Evolutionary conservation across 2,113 vertebrate genomes (phyloP).

Genomic region (Oostethus manadensis): DNA sequence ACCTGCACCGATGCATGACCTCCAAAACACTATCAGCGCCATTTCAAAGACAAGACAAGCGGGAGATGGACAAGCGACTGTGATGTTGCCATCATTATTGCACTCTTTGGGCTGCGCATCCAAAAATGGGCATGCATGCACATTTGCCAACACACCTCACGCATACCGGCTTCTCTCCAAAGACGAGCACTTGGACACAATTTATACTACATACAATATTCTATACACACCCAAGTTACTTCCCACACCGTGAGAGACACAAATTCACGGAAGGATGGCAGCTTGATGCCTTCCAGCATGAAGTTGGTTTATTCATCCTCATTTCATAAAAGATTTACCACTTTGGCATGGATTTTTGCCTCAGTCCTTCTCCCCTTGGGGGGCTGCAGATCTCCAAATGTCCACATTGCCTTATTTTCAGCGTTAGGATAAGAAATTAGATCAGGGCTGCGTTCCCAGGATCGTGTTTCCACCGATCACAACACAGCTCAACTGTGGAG

Average conservation of each 20-base stretch:
- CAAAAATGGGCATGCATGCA: too few relatives aligned
- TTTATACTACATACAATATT: too few relatives aligned
- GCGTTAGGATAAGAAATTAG: constrained; percentile 34
- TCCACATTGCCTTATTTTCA: constrained; percentile 19
- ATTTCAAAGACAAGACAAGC: too few relatives aligned
- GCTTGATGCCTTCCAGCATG: constrained; percentile 1
- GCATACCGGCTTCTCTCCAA: too few relatives aligned
- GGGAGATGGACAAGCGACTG: too few relatives aligned
- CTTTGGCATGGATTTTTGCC: constrained; percentile 17
- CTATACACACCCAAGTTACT: not conserved
- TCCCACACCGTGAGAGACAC: not conserved
- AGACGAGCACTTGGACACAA: too few relatives aligned
- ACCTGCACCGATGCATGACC: too few relatives aligned
- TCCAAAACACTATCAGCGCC: too few relatives aligned
- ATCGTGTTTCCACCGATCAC: too few relatives aligned
- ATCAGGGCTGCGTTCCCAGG: constrained; percentile 22
- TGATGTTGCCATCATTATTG: too few relatives aligned
- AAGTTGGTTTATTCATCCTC: constrained; percentile 16
- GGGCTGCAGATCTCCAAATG: constrained; percentile 28
- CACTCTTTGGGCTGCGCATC: too few relatives aligned
- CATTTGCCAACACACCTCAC: too few relatives aligned
- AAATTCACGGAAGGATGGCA: not conserved
- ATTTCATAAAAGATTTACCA: not conserved
- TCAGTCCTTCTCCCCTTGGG: constrained; percentile 9
- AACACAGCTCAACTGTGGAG: constrained; percentile 31